Evolutionary conservation across 2,113 vertebrate species (phyloP).

Genomic region (Telmatochromis sp.): DNA sequence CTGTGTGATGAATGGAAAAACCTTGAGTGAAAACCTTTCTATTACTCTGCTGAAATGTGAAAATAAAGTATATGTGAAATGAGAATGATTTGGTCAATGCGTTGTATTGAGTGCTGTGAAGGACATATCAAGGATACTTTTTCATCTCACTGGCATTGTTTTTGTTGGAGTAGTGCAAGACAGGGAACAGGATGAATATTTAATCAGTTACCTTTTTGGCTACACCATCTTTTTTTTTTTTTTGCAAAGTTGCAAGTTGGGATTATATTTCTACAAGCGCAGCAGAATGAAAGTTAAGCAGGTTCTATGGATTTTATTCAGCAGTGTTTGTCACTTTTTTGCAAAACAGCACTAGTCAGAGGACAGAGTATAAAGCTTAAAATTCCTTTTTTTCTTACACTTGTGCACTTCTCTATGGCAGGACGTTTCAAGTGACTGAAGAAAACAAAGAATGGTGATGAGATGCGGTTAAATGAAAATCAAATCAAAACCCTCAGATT

Average conservation of each 20-base stretch:
- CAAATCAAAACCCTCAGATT: background rate
- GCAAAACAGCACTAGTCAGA: background rate
- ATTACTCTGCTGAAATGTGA: background rate
- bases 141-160: conserved; percentile 21
- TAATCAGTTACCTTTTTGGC: conserved; percentile 44
- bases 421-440: background rate
- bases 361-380: background rate
- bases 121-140: conserved; percentile 27
- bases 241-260: conserved; percentile 18
- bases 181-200: conserved; percentile 46
- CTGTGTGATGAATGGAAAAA: background rate
- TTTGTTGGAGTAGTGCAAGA: conserved; percentile 28
- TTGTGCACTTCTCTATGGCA: background rate
- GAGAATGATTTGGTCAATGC: background rate
- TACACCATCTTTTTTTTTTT: background rate
- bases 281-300: conserved; percentile 11
- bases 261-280: conserved; percentile 14
- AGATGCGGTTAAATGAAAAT: background rate
- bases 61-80: background rate
- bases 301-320: background rate
- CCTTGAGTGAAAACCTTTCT: background rate
- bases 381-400: background rate
- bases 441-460: background rate
- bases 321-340: background rate
- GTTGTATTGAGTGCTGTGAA: background rate